A percentile compares a stretch with the other conserved stretches of the same genome.
phyloP scores from a whole-genome alignment of 2,888 invertebrate genomes.

The Homarus gammarus region DNA sequence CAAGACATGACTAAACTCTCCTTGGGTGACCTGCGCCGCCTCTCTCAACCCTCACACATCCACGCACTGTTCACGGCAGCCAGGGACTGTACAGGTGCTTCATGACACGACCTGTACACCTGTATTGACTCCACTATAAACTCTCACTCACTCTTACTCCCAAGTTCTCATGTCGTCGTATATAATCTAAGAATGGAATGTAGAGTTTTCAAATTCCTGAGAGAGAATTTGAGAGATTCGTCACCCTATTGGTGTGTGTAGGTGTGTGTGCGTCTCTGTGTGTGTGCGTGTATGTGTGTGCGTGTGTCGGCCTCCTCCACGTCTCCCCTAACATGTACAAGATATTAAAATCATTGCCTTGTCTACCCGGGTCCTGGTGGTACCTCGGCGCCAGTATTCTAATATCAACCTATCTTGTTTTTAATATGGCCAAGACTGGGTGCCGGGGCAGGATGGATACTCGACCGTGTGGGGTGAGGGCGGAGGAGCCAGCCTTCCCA shows the following conservation, averaged over 20 bases:
- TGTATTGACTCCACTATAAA: no score
- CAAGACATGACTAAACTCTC: neutral
- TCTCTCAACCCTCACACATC: neutral
- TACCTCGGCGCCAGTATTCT: slow-evolving; percentile 22
- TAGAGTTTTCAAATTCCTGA: slow-evolving; percentile 3
- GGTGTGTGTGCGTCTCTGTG: no score
- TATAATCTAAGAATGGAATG: neutral
- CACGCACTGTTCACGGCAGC: neutral
- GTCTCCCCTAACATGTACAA: slow-evolving; percentile 17
- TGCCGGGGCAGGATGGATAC: neutral
- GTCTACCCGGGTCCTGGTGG: neutral
- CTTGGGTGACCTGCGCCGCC: neutral
- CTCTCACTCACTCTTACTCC: no score
- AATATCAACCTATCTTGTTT: slow-evolving; percentile 51
- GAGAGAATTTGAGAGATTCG: neutral
- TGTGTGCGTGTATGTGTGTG: no score
- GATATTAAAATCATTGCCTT: slow-evolving; percentile 46
- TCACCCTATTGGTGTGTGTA: no score
- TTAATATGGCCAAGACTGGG: slow-evolving; percentile 42
- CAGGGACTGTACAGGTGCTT: no score
- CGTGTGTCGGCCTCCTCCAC: neutral
- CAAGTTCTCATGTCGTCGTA: neutral
- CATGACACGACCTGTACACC: no score
- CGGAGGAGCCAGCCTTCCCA: slow-evolving; percentile 6
- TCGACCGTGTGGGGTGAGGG: neutral